phyloP scores from a whole-genome alignment of 2,113 vertebrate species.

The Seriola rivoliana region DNA sequence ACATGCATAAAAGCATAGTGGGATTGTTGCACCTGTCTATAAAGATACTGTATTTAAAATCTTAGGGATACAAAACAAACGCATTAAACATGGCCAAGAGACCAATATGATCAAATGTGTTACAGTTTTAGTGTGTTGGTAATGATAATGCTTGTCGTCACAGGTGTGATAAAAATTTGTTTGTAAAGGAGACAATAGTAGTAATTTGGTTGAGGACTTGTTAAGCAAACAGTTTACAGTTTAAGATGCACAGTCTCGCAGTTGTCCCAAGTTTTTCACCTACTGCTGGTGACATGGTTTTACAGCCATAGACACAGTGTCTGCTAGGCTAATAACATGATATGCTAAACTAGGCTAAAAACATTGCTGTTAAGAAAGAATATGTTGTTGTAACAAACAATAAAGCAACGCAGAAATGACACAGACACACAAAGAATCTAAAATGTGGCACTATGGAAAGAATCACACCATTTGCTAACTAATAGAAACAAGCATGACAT shows the following conservation, averaged over 20 bases:
- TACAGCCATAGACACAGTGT: background rate
- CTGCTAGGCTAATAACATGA: background rate
- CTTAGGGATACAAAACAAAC: background rate
- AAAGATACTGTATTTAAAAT: background rate
- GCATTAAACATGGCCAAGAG: background rate
- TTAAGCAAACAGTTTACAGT: background rate
- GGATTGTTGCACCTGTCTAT: background rate
- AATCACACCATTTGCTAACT: conserved; percentile 27
- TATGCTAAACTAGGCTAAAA: background rate
- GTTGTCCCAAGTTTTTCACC: background rate
- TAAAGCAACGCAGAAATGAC: background rate
- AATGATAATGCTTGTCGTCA: background rate
- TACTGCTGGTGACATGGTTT: background rate
- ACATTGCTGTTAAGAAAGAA: background rate
- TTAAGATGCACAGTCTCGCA: background rate
- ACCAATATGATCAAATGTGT: conserved; percentile 1
- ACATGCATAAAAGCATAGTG: background rate
- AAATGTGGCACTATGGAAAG: background rate
- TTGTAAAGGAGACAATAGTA: background rate
- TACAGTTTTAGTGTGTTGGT: background rate
- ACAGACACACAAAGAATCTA: background rate
- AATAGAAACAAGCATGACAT: conserved; percentile 45
- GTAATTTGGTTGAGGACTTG: background rate
- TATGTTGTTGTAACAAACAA: background rate
- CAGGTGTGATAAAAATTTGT: background rate